phyloP scores from a whole-genome alignment of 2,797 vertebrate genomes.

The Neoniphon sammara region DNA sequence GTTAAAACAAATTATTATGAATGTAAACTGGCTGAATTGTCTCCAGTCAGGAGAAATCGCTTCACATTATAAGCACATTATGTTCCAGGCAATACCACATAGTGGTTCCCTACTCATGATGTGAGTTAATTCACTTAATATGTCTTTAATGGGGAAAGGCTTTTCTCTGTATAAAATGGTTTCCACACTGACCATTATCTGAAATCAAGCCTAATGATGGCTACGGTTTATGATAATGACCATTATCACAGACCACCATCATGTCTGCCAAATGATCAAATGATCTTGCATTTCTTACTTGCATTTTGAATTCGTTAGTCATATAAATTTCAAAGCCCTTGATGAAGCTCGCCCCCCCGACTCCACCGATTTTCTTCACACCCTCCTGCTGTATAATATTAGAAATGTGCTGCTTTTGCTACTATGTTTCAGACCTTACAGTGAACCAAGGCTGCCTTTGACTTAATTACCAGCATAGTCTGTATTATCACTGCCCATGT shows the following conservation, averaged over 20 bases:
- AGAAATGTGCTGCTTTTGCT: conserved; percentile 63
- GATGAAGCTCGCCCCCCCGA: conserved; percentile 58
- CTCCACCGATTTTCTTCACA: conserved; percentile 27
- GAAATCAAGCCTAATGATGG: conserved; percentile 84
- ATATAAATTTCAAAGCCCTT: conserved; percentile 78
- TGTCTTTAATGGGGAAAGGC: conserved; percentile 82
- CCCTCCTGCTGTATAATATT: conserved; percentile 68
- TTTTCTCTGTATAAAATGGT: conserved; percentile 81
- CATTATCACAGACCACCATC: conserved; percentile 81
- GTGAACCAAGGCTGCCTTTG: conserved; percentile 75
- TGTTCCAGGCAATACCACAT: conserved; percentile 77
- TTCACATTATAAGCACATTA: conserved; percentile 83
- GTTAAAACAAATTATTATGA: conserved; percentile 72
- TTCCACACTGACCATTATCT: conserved; percentile 83
- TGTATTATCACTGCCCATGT: conserved; percentile 70
- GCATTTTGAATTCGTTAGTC: conserved; percentile 77
- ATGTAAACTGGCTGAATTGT: conserved; percentile 71
- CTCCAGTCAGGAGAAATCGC: conserved; percentile 79
- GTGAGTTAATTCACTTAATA: conserved; percentile 84
- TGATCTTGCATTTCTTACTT: conserved; percentile 78
- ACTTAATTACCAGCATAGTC: conserved; percentile 72
- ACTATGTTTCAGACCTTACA: conserved; percentile 72
- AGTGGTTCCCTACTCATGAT: conserved; percentile 78
- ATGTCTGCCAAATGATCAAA: conserved; percentile 82
- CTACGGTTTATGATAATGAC: conserved; percentile 81